A percentile compares a stretch with the other conserved stretches of the same genome.
Conservation (phyloP, 2,888 invertebrate species). For the Mesopsocus fuscifrons region DNA sequence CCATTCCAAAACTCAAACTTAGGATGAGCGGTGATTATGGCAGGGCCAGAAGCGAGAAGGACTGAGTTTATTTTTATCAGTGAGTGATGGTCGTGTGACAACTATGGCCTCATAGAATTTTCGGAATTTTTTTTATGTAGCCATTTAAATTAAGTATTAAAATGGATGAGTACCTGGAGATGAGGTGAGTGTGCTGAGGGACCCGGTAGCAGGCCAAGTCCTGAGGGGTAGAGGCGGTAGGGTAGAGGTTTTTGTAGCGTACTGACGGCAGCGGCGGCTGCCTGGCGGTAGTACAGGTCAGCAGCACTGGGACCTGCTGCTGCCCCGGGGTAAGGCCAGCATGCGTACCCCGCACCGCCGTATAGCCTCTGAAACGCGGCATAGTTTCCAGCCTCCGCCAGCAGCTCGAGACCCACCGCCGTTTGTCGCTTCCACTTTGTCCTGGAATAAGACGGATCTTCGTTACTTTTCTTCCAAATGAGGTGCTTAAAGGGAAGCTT, state of each 20-base stretch:
- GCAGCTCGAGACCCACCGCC: conserved; percentile 86
- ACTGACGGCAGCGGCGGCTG: conserved; percentile 34
- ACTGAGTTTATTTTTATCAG: no score
- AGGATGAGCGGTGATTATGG: no score
- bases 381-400: conserved; percentile 95
- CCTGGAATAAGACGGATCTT: conserved; percentile 35
- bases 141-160: no score
- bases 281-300: conserved; percentile 67
- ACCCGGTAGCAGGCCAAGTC: conserved; percentile 25
- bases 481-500: no score
- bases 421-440: conserved; percentile 86
- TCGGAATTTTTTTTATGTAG: no score
- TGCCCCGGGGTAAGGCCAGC: conserved; percentile 34
- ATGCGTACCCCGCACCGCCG: conserved; percentile 52
- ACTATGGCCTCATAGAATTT: no score
- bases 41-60: no score
- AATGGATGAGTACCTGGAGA: conserved; percentile 6
- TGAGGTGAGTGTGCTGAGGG: conserved; percentile 34
- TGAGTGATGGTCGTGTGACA: no score
- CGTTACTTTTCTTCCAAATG: no score
- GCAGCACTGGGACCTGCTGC: conserved; percentile 36
- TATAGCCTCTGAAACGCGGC: conserved; percentile 95
- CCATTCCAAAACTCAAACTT: no score
- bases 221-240: conserved; percentile 44
- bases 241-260: conserved; percentile 77